Evolutionary conservation across 2,888 invertebrate species (phyloP), one percentile per base, ranked within the genome.

Genomic region (Pycnomerus fuliginosus): DNA sequence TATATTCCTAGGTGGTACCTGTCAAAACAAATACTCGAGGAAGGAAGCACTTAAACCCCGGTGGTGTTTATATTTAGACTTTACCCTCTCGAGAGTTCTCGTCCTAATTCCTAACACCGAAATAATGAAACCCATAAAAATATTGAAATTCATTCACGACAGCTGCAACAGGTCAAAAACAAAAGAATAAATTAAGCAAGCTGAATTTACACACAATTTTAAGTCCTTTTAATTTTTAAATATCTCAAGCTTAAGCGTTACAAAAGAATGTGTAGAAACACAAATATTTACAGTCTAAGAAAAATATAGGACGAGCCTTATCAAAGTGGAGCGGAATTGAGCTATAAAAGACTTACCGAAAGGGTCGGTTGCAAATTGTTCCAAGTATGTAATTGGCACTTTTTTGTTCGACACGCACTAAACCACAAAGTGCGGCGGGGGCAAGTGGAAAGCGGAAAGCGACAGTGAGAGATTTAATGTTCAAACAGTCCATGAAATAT

Each of bases 251-350:
- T 24, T 41, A 32, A 37, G 32, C 25, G 37, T 31, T 30, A 43
- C 36, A 32, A 27, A 33, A 44, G 17, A 32, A 44, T 24, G 38
- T 34, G 28, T 25, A 36, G 16, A 23, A 14, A 31, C 44, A 38
- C 31, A 31, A 31, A 31, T 31, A 31, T 31, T 31, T 31, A 31
- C 31, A 37, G 13, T 31, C n/a, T 13, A 2, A n/a, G n/a, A n/a
- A n/a, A n/a, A n/a, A 33, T 31, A 12, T 16, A 46, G 30, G 25
- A 23, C 34, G 30, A 17, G 27, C 20, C 46, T 47, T 44, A 52
- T 52, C 49, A 48, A 45, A 42, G 38, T 52, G 32, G 47, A 44
- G 42, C 49, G 42, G 42, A 44, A 38, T 48, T 39, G 44, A 42
- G 44, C 43, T 39, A 30, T 45, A 48, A 52, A 50, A 31, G 41